Base-by-base conservation (phyloP, 64 coral and sea anemone species). In the Pocillopora damicornis region DNA sequence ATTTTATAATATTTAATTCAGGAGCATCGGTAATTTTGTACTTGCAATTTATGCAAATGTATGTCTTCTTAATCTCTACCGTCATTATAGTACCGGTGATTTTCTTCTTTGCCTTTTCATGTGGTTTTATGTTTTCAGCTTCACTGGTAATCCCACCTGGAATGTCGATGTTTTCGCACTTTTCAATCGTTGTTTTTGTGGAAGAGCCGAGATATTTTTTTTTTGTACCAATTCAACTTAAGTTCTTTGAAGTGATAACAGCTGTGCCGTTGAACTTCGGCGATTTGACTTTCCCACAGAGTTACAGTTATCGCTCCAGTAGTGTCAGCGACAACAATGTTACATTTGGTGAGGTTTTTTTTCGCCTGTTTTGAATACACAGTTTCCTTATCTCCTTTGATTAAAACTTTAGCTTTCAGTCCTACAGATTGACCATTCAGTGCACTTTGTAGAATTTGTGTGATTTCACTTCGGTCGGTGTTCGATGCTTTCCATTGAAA, bases 131-230 rank as follows among this genome's bases (percentile, higher is more conserved):
- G 30, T 30, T 30, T 30, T 30, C 30, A 30, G 30, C 30, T 30
- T 30, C 30, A 30, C 30, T 30, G 30, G 30, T 30, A 30, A 30
- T 30, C 30, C 30, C 30, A 30, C 30, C 64, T 86, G 83, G 83
- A 86, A 86, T 86, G 83, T 86, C 37, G 64, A 86, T 86, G 83
- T 38, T 73, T 73, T 73, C 83, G 83, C 63, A 86, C 25, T 73
- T 86, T 86, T 86, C 83, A 86, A 73, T 86, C 83, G 72, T 73
- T 17, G 86, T 87, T 76, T 25, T 87, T 76, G 86, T 75, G 72
- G 86, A 87, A 87, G 86, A 35, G 76, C 86, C 22, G 66, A 90
- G 78, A 81, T 82, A 90, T 73, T 82, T 90, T 73, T 73, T 90
- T 79, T 78, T 90, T 68, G 65, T 80, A 90, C 51, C 65, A 73